phyloP scores from a whole-genome alignment of 2,113 vertebrate species.

The Rhineura floridana region DNA sequence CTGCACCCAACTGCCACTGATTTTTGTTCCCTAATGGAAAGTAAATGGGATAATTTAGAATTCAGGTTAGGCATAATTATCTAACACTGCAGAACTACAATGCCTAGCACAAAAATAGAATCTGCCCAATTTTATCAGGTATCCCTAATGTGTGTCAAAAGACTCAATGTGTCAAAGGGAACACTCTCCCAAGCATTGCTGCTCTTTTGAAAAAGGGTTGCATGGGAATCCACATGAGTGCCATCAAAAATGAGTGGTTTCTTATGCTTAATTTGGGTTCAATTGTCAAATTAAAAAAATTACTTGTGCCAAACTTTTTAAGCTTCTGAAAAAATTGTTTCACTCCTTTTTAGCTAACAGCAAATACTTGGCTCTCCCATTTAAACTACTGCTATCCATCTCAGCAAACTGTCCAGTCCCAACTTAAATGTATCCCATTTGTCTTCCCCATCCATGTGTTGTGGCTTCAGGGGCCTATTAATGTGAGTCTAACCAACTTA shows the following conservation, averaged over 20 bases:
- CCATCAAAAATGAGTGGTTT: neutral
- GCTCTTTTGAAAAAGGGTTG: neutral
- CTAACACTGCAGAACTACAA: neutral
- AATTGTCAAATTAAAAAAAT: neutral
- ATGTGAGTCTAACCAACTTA: constrained; percentile 24
- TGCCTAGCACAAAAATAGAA: neutral
- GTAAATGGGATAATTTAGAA: neutral
- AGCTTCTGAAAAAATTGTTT: constrained; percentile 10
- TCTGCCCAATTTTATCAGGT: neutral
- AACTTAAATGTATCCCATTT: constrained; percentile 28
- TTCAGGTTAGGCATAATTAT: neutral
- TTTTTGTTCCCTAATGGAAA: neutral
- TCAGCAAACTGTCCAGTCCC: constrained; percentile 23
- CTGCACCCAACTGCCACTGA: neutral
- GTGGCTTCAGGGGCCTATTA: constrained; percentile 37
- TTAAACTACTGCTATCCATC: constrained; percentile 18
- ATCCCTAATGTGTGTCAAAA: neutral
- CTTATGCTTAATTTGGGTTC: neutral
- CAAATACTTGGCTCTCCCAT: constrained; percentile 1
- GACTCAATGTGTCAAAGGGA: neutral
- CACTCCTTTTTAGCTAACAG: constrained; percentile 9
- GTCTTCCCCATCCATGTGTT: constrained; percentile 20
- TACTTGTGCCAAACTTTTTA: neutral
- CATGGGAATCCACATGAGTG: neutral
- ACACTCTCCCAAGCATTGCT: neutral